phyloP scores from a whole-genome alignment of 2,113 vertebrate genomes.

The Ailurus styani region DNA sequence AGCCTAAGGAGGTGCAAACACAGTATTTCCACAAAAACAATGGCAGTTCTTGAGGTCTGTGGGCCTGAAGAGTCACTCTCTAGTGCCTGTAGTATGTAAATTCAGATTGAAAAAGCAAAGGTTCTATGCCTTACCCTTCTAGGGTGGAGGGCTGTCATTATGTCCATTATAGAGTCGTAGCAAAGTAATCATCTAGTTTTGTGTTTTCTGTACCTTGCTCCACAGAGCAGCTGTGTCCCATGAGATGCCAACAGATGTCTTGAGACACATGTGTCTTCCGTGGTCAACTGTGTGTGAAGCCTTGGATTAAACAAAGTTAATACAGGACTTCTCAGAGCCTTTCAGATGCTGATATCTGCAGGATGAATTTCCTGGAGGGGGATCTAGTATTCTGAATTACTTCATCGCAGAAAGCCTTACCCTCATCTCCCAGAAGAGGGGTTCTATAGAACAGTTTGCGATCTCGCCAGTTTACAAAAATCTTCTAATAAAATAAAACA shows the following conservation, averaged over 20 bases:
- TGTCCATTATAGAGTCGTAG: neutral
- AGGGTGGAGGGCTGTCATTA: neutral
- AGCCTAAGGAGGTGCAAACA: neutral
- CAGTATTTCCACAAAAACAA: neutral
- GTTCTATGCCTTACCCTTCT: neutral
- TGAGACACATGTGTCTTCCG: neutral
- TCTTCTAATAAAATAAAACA: neutral
- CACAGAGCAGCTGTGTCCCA: neutral
- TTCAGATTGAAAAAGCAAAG: neutral
- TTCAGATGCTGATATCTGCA: neutral
- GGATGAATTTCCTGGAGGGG: neutral
- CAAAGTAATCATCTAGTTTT: neutral
- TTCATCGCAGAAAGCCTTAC: neutral
- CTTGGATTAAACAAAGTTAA: neutral
- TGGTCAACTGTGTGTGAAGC: neutral
- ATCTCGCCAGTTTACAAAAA: neutral
- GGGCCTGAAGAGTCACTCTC: neutral
- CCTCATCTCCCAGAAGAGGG: neutral
- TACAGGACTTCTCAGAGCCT: neutral
- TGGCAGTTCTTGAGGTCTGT: neutral
- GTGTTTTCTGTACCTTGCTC: neutral
- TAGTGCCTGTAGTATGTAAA: neutral
- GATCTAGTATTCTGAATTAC: neutral
- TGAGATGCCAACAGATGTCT: neutral
- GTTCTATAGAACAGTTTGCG: neutral